phyloP scores from a whole-genome alignment of 2,113 vertebrate species.

The Nanorana parkeri region DNA sequence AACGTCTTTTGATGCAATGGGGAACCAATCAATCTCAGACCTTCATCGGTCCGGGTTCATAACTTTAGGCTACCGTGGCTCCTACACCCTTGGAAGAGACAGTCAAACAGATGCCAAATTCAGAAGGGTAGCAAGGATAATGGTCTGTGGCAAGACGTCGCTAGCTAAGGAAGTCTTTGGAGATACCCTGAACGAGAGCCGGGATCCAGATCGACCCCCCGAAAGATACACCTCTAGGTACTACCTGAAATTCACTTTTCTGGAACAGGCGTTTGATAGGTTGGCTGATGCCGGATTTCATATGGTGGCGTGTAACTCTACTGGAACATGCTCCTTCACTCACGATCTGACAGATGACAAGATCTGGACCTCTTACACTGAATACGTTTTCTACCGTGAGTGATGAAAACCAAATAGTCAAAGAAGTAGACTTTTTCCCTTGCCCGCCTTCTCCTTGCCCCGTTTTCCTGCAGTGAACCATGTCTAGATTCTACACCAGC shows the following conservation, averaged over 20 bases:
- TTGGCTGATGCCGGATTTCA: conserved; percentile 90
- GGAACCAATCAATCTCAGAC: conserved; percentile 58
- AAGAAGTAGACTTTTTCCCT: conserved; percentile 35
- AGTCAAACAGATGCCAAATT: conserved; percentile 93
- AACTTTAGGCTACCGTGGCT: conserved; percentile 90
- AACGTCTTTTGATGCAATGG: conserved; percentile 66
- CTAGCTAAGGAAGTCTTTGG: conserved; percentile 95
- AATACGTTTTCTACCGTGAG: conserved; percentile 98
- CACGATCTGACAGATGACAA: conserved; percentile 95
- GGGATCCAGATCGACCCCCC: conserved; percentile 88
- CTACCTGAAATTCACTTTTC: conserved; percentile 94
- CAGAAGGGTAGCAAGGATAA: conserved; percentile 88
- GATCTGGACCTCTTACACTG: conserved; percentile 98
- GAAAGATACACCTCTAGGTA: conserved; percentile 92
- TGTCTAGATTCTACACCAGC: conserved; percentile 56
- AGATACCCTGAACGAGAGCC: conserved; percentile 92
- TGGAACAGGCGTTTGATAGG: conserved; percentile 95
- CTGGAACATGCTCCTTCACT: conserved; percentile 89
- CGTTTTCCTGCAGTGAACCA: conserved; percentile 40
- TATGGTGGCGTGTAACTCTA: conserved; percentile 95
- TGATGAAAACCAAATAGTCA: conserved; percentile 68
- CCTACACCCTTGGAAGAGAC: conserved; percentile 90
- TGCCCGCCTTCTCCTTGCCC: conserved; percentile 39
- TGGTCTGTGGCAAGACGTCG: conserved; percentile 92
- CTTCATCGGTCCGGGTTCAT: conserved; percentile 86